phyloP scores from a whole-genome alignment of 2,797 vertebrate species.

The Sebastes minor region DNA sequence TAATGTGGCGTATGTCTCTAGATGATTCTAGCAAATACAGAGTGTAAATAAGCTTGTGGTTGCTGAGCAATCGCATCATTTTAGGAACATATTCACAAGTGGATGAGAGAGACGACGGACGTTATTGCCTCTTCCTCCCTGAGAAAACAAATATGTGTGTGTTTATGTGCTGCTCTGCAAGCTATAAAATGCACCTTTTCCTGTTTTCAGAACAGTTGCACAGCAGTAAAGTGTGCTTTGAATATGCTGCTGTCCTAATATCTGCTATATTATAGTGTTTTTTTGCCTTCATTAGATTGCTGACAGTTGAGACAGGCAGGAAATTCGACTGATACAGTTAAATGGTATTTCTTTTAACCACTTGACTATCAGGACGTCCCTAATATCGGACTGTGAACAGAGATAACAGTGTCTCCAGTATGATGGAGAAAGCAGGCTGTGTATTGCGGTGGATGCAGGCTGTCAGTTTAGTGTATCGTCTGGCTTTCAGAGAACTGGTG shows the following conservation, averaged over 20 bases:
- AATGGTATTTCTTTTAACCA: background rate
- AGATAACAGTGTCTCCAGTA: background rate
- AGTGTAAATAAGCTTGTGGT: background rate
- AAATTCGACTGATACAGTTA: background rate
- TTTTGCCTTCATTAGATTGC: background rate
- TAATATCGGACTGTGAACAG: background rate
- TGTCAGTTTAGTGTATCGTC: background rate
- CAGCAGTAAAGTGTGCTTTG: background rate
- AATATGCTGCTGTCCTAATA: background rate
- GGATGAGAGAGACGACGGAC: background rate
- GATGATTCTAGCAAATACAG: background rate
- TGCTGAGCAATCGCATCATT: background rate
- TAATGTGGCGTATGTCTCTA: background rate
- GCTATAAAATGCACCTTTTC: background rate
- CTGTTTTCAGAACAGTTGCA: background rate
- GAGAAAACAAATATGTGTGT: background rate
- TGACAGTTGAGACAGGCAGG: background rate
- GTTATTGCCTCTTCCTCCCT: background rate
- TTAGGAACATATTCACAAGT: background rate
- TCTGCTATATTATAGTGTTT: background rate
- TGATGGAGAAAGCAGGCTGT: background rate
- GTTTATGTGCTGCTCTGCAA: background rate
- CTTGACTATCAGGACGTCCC: background rate
- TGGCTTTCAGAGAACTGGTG: background rate
- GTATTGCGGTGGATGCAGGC: background rate